phyloP scores from a whole-genome alignment of 2,797 vertebrate genomes.

The Silurus lanzhouensis region DNA sequence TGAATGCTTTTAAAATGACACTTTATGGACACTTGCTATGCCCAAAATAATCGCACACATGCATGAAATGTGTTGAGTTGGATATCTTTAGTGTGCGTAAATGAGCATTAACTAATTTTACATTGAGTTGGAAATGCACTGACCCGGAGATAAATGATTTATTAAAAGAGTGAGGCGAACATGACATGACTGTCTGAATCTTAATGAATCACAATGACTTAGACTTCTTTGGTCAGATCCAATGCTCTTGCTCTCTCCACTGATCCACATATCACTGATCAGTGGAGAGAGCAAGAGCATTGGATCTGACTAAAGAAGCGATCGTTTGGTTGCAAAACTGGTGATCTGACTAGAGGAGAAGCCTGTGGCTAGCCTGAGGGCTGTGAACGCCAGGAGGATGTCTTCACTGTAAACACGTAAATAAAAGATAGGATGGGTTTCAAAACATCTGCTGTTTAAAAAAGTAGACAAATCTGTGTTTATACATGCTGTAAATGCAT shows the following conservation, averaged over 20 bases:
- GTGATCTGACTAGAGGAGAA: conserved; percentile 45
- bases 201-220: conserved; percentile 6
- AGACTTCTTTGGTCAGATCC: no score
- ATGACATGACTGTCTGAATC: not conserved
- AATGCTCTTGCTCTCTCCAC: no score
- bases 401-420: conserved; percentile 58
- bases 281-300: not conserved
- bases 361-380: conserved; percentile 60
- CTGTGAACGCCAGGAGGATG: conserved; percentile 54
- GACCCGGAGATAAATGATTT: not conserved
- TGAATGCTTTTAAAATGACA: not conserved
- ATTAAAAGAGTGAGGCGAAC: not conserved
- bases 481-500: not conserved
- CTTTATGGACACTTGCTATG: not conserved
- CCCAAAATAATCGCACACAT: no score
- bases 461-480: not conserved
- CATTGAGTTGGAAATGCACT: not conserved
- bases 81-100: not conserved
- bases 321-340: conserved; percentile 33
- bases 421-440: conserved; percentile 58
- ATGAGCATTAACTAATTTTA: not conserved
- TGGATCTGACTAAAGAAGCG: conserved; percentile 18
- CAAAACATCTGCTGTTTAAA: conserved; percentile 14
- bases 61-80: not conserved
- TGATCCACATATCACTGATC: no score